Percentiles rank a stretch among this genome's conserved stretches.
phyloP scores from a whole-genome alignment of 2,888 invertebrate species.

The Latrodectus hesperus region DNA sequence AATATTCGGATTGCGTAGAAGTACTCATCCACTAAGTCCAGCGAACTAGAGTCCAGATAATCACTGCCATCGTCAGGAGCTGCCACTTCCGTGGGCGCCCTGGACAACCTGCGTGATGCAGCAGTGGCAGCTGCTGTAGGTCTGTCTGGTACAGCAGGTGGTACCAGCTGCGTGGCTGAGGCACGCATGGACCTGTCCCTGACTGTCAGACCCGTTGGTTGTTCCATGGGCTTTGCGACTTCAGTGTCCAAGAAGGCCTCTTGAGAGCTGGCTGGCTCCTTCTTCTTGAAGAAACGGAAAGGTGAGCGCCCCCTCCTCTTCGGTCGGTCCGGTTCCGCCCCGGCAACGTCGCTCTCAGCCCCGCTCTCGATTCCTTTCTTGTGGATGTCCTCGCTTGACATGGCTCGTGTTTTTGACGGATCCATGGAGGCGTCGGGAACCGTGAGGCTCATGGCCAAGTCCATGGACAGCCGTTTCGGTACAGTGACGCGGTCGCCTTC shows the following conservation, averaged over 20 bases:
- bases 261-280: constrained; percentile 74
- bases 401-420: constrained; percentile 59
- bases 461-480: constrained; percentile 70
- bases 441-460: constrained; percentile 69
- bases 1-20: constrained; percentile 91
- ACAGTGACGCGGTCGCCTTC: constrained; percentile 78
- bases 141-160: constrained; percentile 81
- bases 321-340: constrained; percentile 74
- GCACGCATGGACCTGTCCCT: constrained; percentile 32
- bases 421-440: constrained; percentile 59
- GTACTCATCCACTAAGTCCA: constrained; percentile 96
- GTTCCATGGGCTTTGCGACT: background rate
- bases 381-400: constrained; percentile 71
- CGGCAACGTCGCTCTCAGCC: constrained; percentile 73
- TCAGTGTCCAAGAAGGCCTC: constrained; percentile 27
- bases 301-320: constrained; percentile 91
- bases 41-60: constrained; percentile 84
- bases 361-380: constrained; percentile 59
- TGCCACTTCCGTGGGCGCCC: constrained; percentile 54
- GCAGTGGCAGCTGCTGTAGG: constrained; percentile 68
- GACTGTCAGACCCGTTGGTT: background rate
- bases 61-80: constrained; percentile 64
- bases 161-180: constrained; percentile 76
- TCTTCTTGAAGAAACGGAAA: constrained; percentile 93
- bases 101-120: constrained; percentile 53